Evolutionary conservation across 2,888 invertebrate species (phyloP), one percentile per base, ranked within the genome.

Genomic region (Sarcophaga caerulescens): DNA sequence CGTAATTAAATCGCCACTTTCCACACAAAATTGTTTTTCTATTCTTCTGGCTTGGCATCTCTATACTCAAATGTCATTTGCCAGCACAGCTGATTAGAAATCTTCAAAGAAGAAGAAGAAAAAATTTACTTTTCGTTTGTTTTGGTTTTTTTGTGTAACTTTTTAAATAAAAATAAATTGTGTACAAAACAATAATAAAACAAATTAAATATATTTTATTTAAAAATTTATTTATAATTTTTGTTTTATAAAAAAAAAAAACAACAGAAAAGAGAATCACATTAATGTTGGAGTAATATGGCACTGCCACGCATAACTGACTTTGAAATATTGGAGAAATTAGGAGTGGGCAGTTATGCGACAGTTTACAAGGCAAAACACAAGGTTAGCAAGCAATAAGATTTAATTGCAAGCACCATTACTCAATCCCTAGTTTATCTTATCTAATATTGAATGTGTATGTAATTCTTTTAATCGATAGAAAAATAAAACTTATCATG

Each of bases 341-440:
- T 98, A 12, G 98, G 98, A 0, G 94, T 95, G 21, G 98, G 98
- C 2, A 97, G 96, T 88, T 98, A 97, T 93, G 96, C 97, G 0
- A 96, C 96, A 0, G 98, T 98, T 0, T 97, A 96, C 91, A 97
- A 97, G 93, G 97, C 97, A 90, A 89, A 91, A 88, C 90, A 91
- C 87, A 93, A 92, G 90, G 93, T 92, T 86, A 87, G 78, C 17
- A 8, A 57, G 60, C 45, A 45, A 17, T 21, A 23, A 52, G n/a
- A 59, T 69, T 8, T 35, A 6, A 35, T 35, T 6, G 25, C 25
- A 25, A 25, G 25, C 35, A 8, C 2, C 10, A 35, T 1, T 35
- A 8, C 10, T 35, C 35, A 59, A 68, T 60, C 23, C 35, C 17
- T 73, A 14, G 21, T 14, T 59, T 57, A 52, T 52, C 52, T 52